Evolutionary conservation across 2,888 invertebrate species (phyloP).

Genomic region (Diaphora mendica): DNA sequence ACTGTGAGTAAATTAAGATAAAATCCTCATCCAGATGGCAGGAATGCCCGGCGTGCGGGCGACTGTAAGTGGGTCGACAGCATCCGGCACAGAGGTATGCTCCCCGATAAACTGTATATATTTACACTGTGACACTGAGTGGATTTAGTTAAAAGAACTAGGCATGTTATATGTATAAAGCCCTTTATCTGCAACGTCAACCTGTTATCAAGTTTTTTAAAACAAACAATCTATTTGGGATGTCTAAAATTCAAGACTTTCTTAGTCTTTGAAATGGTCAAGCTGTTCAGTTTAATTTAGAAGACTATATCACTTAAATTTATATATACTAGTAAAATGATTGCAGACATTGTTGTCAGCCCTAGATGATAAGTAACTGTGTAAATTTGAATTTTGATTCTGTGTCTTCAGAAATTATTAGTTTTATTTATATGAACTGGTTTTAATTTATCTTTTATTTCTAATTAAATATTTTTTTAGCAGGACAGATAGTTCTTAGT

Average conservation of each 20-base stretch:
- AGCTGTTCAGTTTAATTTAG: neutral
- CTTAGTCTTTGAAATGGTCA: neutral
- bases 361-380: too few species aligned
- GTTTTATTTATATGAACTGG: too few species aligned
- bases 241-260: neutral
- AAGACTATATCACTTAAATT: neutral
- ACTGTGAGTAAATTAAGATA: slow-evolving; percentile 19
- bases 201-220: neutral
- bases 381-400: neutral
- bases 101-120: slow-evolving; percentile 57
- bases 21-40: slow-evolving; percentile 11
- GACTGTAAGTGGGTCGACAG: slow-evolving; percentile 60
- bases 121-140: slow-evolving; percentile 44
- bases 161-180: neutral
- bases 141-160: slow-evolving; percentile 2
- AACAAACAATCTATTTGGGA: neutral
- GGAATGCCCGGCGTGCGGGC: slow-evolving; percentile 48
- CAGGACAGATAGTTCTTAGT: too few species aligned
- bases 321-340: neutral
- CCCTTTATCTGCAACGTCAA: neutral
- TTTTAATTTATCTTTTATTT: too few species aligned
- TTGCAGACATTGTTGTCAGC: too few species aligned
- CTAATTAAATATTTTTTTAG: too few species aligned
- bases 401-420: neutral
- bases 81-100: slow-evolving; percentile 53